A percentile compares a stretch with the other conserved stretches of the same genome.
Evolutionary conservation across 1,140 invertebrate species (phyloP).

Genomic region (Tribolium castaneum): DNA sequence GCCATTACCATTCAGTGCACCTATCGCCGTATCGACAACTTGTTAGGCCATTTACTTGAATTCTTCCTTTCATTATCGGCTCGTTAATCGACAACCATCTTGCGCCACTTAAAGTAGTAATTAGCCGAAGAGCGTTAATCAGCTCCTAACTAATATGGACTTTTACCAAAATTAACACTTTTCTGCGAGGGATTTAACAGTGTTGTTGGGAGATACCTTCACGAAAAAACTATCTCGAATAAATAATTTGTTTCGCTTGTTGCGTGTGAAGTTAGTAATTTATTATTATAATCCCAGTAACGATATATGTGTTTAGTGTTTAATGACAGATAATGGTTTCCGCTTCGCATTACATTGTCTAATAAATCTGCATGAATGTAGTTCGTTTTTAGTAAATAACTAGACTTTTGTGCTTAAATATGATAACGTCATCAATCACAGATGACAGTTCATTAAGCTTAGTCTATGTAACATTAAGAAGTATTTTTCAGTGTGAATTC

Average conservation of each 20-base stretch:
- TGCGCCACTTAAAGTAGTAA: slow-evolving; percentile 23
- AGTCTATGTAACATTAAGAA: background rate
- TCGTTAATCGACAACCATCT: slow-evolving; percentile 40
- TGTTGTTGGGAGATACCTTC: background rate
- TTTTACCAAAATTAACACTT: slow-evolving; percentile 9
- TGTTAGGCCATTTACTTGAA: slow-evolving; percentile 37
- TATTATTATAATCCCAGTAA: slow-evolving; percentile 21
- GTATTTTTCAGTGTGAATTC: background rate
- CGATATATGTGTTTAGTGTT: slow-evolving; percentile 31
- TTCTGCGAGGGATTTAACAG: background rate
- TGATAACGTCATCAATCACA: slow-evolving; percentile 22
- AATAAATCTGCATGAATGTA: slow-evolving; percentile 37
- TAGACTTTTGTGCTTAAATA: slow-evolving; percentile 3
- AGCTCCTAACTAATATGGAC: background rate
- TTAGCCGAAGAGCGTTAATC: slow-evolving; percentile 30
- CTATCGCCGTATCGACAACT: slow-evolving; percentile 1
- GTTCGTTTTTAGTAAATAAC: slow-evolving; percentile 22
- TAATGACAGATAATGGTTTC: slow-evolving; percentile 42
- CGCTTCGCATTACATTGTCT: slow-evolving; percentile 41
- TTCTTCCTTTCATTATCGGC: slow-evolving; percentile 39
- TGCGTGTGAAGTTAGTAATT: slow-evolving; percentile 25
- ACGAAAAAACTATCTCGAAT: background rate
- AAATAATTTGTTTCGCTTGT: slow-evolving; percentile 17
- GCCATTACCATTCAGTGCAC: slow-evolving; percentile 14
- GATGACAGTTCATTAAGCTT: slow-evolving; percentile 26